Conservation (phyloP, 2,797 vertebrate genomes). For the Tamandua tetradactyla region DNA sequence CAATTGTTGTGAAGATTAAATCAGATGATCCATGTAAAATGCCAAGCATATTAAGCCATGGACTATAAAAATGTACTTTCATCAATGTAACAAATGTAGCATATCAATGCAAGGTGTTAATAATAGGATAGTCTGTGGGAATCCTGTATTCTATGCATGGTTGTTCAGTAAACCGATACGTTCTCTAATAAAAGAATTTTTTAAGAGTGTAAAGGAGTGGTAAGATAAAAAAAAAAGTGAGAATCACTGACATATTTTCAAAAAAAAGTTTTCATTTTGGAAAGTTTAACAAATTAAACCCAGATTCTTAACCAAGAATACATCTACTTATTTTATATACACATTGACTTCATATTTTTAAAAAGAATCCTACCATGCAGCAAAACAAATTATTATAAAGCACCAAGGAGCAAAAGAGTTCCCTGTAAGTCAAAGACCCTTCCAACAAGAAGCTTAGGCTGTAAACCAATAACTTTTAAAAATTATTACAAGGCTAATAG, state of each 20-base stretch:
- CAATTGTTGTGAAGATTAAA: neutral
- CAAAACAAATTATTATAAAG: slow-evolving; percentile 46
- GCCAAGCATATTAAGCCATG: too few species aligned
- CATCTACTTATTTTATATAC: neutral
- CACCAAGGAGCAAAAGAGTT: slow-evolving; percentile 12
- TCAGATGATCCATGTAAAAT: neutral
- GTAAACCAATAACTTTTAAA: neutral
- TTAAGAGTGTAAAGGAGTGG: too few species aligned
- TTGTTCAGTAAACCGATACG: too few species aligned
- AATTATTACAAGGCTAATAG: neutral
- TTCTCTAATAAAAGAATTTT: too few species aligned
- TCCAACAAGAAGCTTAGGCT: neutral
- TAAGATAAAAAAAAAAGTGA: too few species aligned
- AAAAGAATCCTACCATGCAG: slow-evolving; percentile 26
- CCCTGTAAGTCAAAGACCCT: neutral
- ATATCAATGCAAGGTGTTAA: too few species aligned
- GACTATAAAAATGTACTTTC: too few species aligned
- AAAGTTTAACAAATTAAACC: slow-evolving; percentile 51
- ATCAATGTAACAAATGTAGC: too few species aligned
- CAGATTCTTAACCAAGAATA: slow-evolving; percentile 32
- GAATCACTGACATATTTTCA: neutral
- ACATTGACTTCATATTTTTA: neutral
- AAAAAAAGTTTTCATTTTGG: slow-evolving; percentile 9
- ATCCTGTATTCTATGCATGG: too few species aligned
- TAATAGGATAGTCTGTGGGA: too few species aligned